These are phyloP conservation scores for Pollimyrus isidori DNA, from an alignment of 2,113 vertebrate species.

Conservation along the genomic window DNA sequence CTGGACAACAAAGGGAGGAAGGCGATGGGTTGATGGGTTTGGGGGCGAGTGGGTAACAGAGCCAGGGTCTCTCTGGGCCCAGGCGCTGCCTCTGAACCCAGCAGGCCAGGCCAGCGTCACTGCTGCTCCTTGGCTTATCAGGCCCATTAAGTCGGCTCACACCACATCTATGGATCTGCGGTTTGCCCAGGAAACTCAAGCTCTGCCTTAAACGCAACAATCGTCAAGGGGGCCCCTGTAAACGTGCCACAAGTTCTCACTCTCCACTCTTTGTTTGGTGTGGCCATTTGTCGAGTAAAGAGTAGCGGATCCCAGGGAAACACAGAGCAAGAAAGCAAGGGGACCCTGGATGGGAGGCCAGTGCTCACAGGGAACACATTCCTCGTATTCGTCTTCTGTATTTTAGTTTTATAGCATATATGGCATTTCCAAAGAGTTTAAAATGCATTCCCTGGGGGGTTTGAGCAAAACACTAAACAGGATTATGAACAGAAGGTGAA, in stretches of 20 bases:
- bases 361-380: neutral
- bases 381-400: neutral
- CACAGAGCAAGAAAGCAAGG: neutral
- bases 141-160: neutral
- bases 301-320: neutral
- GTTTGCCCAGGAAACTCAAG: neutral
- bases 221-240: neutral
- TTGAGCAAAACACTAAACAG: neutral
- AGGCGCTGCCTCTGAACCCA: neutral
- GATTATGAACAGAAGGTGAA: neutral
- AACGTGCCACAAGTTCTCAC: neutral
- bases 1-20: constrained; percentile 20
- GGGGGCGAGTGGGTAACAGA: neutral
- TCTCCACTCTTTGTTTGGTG: neutral
- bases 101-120: neutral
- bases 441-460: neutral
- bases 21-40: neutral
- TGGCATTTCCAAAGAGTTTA: neutral
- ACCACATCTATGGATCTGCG: neutral
- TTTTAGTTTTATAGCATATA: neutral
- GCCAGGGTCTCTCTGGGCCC: neutral
- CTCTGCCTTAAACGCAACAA: neutral
- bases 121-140: neutral
- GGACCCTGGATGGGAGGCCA: neutral
- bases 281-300: neutral